A percentile compares a stretch with the other conserved stretches of the same genome.
Evolutionary conservation across 2,888 invertebrate species (phyloP).

Genomic region (Pachliopta kotzebuea): DNA sequence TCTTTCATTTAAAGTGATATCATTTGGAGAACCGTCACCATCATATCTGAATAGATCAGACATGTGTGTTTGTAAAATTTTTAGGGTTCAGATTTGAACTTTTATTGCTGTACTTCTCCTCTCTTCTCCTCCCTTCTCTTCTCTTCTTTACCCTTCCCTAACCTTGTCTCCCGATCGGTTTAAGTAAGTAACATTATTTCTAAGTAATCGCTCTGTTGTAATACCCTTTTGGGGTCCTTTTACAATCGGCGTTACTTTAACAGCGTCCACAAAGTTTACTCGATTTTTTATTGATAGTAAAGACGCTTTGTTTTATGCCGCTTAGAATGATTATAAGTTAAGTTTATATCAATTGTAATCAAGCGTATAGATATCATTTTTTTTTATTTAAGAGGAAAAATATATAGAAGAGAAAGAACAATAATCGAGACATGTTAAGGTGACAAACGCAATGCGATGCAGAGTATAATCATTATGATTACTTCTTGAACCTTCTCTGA

Average conservation of each 20-base stretch:
- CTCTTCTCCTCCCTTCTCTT: conserved; percentile 25
- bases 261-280: conserved; percentile 31
- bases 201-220: conserved; percentile 23
- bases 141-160: conserved; percentile 25
- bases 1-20: neutral
- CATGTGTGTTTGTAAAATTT: conserved; percentile 25
- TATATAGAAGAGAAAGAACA: no score
- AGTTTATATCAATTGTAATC: no score
- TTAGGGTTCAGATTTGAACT: conserved; percentile 27
- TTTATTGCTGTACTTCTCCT: conserved; percentile 26
- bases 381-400: no score
- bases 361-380: no score
- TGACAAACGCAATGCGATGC: no score
- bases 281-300: conserved; percentile 29
- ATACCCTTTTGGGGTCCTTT: conserved; percentile 20
- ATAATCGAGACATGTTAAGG: no score
- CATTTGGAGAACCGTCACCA: neutral
- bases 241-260: conserved; percentile 32
- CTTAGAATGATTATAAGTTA: neutral
- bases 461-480: no score
- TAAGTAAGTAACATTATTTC: conserved; percentile 27
- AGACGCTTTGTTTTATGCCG: neutral
- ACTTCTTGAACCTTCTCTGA: no score
- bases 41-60: no score
- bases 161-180: conserved; percentile 1